Conservation (phyloP, 2,113 vertebrate species). For the Pithys albifrons region DNA sequence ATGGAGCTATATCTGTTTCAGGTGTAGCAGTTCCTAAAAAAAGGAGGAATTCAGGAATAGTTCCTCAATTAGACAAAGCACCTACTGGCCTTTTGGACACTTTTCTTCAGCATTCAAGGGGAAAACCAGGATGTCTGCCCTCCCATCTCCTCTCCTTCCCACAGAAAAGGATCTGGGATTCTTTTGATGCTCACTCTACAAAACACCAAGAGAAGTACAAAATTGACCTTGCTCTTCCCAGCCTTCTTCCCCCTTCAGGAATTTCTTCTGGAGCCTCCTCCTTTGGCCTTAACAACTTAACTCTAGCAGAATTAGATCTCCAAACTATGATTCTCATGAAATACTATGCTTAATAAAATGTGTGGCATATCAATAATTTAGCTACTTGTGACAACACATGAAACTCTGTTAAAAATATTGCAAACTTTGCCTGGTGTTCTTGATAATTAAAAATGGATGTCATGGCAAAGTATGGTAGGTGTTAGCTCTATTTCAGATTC, state of each 20-base stretch:
- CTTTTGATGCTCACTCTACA: background rate
- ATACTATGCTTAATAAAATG: slow-evolving; percentile 41
- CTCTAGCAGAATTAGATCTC: background rate
- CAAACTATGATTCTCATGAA: background rate
- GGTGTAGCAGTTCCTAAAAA: background rate
- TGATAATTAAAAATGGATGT: slow-evolving; percentile 57
- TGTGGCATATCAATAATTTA: slow-evolving; percentile 1
- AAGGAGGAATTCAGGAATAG: background rate
- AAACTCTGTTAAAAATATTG: slow-evolving; percentile 17
- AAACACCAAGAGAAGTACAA: background rate
- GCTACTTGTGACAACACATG: slow-evolving; percentile 9
- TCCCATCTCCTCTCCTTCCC: background rate
- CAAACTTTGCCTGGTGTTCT: background rate
- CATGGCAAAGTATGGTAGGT: background rate
- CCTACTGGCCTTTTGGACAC: background rate
- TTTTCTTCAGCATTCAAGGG: background rate
- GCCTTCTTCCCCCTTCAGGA: background rate
- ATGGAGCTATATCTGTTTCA: background rate
- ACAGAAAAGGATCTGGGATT: background rate
- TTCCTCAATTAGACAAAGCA: background rate
- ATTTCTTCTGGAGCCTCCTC: background rate
- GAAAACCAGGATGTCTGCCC: rapidly evolving
- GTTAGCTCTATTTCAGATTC: background rate
- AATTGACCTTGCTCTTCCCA: background rate
- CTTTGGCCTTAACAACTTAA: background rate